Conservation (phyloP, 2,888 invertebrate species). For the Eupithecia vulgata region DNA sequence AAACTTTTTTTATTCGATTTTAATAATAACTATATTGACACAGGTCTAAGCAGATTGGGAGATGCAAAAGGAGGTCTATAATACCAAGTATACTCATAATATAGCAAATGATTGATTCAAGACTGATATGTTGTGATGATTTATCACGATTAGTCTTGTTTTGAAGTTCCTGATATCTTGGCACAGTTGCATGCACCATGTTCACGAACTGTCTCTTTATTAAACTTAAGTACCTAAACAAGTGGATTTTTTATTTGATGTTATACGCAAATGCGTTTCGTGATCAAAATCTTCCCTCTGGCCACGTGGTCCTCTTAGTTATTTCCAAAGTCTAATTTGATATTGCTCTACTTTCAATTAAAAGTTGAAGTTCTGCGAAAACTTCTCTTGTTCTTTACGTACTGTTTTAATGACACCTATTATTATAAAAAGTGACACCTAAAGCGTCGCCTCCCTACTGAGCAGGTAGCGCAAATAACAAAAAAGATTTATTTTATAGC, state of each 20-base stretch:
- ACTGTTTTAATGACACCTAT: neutral
- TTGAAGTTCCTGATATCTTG: neutral
- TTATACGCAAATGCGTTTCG: neutral
- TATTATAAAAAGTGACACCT: neutral
- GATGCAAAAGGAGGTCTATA: neutral
- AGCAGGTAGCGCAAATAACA: constrained; percentile 19
- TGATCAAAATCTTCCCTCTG: too few species aligned
- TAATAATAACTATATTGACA: too few species aligned
- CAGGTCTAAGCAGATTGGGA: neutral
- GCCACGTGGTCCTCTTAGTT: too few species aligned
- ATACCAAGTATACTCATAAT: neutral
- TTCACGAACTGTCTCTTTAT: neutral
- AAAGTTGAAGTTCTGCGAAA: neutral
- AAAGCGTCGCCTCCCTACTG: constrained; percentile 25
- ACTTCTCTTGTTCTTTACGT: neutral
- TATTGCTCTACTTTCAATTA: neutral
- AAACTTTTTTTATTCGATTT: too few species aligned
- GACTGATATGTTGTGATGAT: neutral
- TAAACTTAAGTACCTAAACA: too few species aligned
- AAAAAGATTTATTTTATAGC: constrained; percentile 23
- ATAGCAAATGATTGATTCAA: neutral
- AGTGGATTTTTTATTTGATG: too few species aligned
- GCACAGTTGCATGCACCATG: neutral
- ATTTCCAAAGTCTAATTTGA: neutral
- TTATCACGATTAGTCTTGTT: neutral